Percentiles rank a stretch among this genome's conserved stretches.
Evolutionary conservation across 2,888 invertebrate species (phyloP).

Genomic region (Morpho achilles): DNA sequence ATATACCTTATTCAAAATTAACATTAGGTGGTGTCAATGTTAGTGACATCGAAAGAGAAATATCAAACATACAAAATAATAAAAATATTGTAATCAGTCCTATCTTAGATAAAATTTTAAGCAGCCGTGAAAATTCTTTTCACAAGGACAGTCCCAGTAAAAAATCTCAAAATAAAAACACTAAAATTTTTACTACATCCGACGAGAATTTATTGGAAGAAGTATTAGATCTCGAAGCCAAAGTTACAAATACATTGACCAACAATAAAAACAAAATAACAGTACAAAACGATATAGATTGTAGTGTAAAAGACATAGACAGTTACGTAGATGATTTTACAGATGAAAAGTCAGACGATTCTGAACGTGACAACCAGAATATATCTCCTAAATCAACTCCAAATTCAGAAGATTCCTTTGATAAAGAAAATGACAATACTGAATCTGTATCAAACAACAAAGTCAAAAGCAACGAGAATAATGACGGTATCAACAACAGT

Average conservation of each 20-base stretch:
- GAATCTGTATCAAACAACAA: slow-evolving; percentile 2
- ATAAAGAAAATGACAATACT: slow-evolving; percentile 5
- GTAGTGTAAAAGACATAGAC: slow-evolving; percentile 39
- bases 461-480: slow-evolving; percentile 12
- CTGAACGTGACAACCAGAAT: slow-evolving; percentile 28
- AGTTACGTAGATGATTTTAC: slow-evolving; percentile 73
- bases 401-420: slow-evolving; percentile 8
- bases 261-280: slow-evolving; percentile 37
- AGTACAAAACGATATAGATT: slow-evolving; percentile 31
- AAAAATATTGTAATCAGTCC: slow-evolving; percentile 55
- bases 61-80: slow-evolving; percentile 51
- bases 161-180: slow-evolving; percentile 33
- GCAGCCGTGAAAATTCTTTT: slow-evolving; percentile 59
- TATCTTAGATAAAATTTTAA: slow-evolving; percentile 61
- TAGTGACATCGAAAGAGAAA: slow-evolving; percentile 65
- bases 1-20: slow-evolving; percentile 70
- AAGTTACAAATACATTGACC: slow-evolving; percentile 51
- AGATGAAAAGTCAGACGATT: slow-evolving; percentile 56
- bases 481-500: slow-evolving; percentile 36
- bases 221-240: slow-evolving; percentile 61
- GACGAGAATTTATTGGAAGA: slow-evolving; percentile 70
- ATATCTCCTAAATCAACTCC: slow-evolving; percentile 21
- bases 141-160: slow-evolving; percentile 42
- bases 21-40: slow-evolving; percentile 66
- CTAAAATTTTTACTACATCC: slow-evolving; percentile 56